A percentile compares a stretch with the other conserved stretches of the same genome.
Evolutionary conservation across 1,140 invertebrate species (phyloP).

Genomic region (Drosophila neocordata): DNA sequence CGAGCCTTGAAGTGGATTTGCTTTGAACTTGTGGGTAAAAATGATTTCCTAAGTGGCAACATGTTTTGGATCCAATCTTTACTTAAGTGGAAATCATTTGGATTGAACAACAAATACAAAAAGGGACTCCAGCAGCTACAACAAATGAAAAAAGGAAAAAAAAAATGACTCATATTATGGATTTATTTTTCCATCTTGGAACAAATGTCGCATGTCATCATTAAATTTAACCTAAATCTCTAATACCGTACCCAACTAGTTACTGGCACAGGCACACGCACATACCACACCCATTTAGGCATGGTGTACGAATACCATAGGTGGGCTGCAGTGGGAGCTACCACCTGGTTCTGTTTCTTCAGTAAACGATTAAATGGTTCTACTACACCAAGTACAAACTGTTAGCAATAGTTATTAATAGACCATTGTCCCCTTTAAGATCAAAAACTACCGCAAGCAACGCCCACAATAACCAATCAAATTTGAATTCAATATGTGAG

Average conservation of each 20-base stretch:
- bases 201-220: conserved; percentile 78
- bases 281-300: conserved; percentile 66
- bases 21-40: conserved; percentile 65
- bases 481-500: conserved; percentile 8
- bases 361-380: too few species aligned
- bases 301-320: neutral
- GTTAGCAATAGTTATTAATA: conserved; percentile 47
- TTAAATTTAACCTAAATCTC: conserved; percentile 77
- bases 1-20: conserved; percentile 61
- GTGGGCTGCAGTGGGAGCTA: neutral
- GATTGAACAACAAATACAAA: conserved; percentile 40
- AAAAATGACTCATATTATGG: conserved; percentile 69
- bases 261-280: conserved; percentile 54
- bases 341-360: conserved; percentile 20
- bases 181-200: conserved; percentile 60
- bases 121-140: conserved; percentile 22
- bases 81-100: conserved; percentile 39
- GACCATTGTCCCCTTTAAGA: conserved; percentile 28
- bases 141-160: conserved; percentile 12
- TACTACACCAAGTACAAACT: neutral
- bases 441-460: conserved; percentile 37
- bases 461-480: conserved; percentile 26
- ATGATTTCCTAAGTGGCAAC: conserved; percentile 44
- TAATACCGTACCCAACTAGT: conserved; percentile 56
- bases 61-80: conserved; percentile 40